Evolutionary conservation across 2,797 vertebrate species (phyloP).

Genomic region (Podarcis siculus): DNA sequence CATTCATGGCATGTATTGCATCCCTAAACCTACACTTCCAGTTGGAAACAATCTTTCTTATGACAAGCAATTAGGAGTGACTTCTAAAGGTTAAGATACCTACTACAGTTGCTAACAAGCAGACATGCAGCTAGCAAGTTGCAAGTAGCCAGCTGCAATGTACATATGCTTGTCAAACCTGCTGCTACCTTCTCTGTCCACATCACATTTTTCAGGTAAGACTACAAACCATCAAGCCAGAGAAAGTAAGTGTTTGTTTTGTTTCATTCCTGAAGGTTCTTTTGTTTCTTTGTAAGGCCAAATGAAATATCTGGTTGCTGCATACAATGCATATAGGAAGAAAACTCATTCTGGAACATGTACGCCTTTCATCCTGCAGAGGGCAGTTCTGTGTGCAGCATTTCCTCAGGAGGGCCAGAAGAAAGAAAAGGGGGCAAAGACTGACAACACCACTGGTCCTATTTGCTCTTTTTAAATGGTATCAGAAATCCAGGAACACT

Average conservation of each 20-base stretch:
- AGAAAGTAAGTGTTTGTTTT: background rate
- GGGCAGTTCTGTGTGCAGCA: constrained; percentile 4
- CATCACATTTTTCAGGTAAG: background rate
- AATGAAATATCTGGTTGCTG: background rate
- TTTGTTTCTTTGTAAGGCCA: background rate
- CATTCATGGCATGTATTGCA: too few relatives aligned
- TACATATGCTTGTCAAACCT: background rate
- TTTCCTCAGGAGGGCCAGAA: constrained; percentile 1
- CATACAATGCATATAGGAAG: background rate
- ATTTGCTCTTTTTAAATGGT: constrained; percentile 1
- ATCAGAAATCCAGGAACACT: background rate
- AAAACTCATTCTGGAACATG: background rate
- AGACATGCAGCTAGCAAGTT: background rate
- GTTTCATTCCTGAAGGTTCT: too few relatives aligned
- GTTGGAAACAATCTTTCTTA: background rate
- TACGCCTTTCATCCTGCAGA: constrained; percentile 20
- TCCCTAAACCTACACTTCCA: too few relatives aligned
- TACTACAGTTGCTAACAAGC: background rate
- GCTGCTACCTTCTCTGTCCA: background rate
- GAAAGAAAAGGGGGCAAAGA: constrained; percentile 12
- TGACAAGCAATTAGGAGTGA: background rate
- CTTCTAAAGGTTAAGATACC: background rate
- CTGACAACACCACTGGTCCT: background rate
- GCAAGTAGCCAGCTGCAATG: background rate
- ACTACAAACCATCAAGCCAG: background rate